Percentiles rank a stretch among this genome's conserved stretches.
phyloP scores from a whole-genome alignment of 2,113 vertebrate genomes.

The Sinocyclocheilus anophthalmus region DNA sequence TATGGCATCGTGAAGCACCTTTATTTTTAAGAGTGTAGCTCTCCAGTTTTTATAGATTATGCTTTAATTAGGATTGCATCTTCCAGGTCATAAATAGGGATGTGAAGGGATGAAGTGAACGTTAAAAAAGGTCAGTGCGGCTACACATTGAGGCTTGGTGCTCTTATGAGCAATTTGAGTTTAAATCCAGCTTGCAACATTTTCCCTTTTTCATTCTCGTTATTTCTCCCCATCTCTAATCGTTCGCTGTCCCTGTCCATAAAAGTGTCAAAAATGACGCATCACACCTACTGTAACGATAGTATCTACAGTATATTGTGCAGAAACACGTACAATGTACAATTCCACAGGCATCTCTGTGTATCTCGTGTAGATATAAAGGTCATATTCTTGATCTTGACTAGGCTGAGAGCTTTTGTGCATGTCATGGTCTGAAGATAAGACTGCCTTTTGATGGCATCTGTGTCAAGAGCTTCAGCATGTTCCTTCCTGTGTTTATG shows the following conservation, averaged over 20 bases:
- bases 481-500: conserved; percentile 68
- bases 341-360: background rate
- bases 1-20: too few relatives aligned
- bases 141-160: background rate
- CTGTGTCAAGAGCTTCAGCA: conserved; percentile 68
- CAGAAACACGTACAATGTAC: background rate
- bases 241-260: background rate
- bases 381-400: conserved; percentile 54
- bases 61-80: background rate
- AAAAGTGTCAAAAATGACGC: background rate
- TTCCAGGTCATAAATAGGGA: background rate
- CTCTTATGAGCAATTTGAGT: background rate
- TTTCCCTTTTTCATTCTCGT: background rate
- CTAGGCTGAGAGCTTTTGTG: conserved; percentile 63
- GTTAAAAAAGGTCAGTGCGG: background rate
- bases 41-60: conserved; percentile 61
- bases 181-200: background rate
- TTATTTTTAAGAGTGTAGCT: background rate
- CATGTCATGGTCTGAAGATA: conserved; percentile 64
- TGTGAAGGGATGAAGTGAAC: background rate
- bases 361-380: conserved; percentile 40
- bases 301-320: conserved; percentile 23
- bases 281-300: background rate
- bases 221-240: background rate
- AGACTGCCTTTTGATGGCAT: conserved; percentile 68